These are phyloP conservation scores for Escarpia spicata DNA, from an alignment of 2,888 invertebrate genomes.

Conservation along the genomic window DNA sequence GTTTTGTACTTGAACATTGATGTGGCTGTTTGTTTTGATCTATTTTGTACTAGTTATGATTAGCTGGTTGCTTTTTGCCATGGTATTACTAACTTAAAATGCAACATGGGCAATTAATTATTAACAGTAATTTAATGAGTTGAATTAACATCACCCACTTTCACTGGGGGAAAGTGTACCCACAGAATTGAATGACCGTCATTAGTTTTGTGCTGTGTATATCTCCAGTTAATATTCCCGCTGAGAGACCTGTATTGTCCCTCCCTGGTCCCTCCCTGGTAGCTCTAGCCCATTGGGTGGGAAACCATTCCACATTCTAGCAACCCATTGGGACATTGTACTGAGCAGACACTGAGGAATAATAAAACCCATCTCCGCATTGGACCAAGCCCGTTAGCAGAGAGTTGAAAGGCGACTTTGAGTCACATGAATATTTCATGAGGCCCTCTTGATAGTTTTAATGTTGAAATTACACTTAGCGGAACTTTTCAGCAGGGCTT, in stretches of 20 bases:
- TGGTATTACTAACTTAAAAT: too few relatives aligned
- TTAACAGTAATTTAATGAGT: background rate
- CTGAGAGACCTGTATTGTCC: background rate
- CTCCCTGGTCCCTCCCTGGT: slow-evolving; percentile 1
- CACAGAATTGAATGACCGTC: background rate
- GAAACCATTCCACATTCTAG: slow-evolving; percentile 1
- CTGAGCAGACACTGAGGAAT: background rate
- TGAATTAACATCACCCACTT: background rate
- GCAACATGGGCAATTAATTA: background rate
- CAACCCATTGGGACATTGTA: background rate
- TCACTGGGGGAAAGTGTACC: background rate
- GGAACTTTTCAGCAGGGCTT: background rate
- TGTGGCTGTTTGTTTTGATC: background rate
- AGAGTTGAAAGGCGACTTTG: background rate
- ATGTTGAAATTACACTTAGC: slow-evolving; percentile 13
- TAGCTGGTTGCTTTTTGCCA: too few relatives aligned
- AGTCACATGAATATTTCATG: slow-evolving; percentile 4
- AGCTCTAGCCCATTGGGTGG: background rate
- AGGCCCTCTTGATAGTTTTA: background rate
- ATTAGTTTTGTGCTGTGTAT: background rate
- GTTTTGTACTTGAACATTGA: background rate
- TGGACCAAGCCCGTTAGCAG: background rate
- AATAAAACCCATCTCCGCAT: background rate
- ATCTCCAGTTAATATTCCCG: background rate
- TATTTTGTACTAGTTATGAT: background rate